Conservation (phyloP, 1,140 invertebrate species). For the Drosophila jambulina region DNA sequence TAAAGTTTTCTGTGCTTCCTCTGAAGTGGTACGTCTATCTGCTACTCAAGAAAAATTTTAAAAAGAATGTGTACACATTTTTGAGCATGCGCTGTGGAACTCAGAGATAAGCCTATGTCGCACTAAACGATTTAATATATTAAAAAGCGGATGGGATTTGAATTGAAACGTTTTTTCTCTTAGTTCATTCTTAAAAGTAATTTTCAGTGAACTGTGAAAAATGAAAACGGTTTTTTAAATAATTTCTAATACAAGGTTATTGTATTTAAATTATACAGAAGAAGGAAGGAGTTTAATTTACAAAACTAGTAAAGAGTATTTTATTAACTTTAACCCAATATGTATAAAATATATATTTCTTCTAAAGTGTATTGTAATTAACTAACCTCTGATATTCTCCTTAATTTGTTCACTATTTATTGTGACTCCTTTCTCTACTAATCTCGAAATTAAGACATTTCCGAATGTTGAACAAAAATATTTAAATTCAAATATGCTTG, state of each 20-base stretch:
- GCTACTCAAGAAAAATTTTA: slow-evolving; percentile 17
- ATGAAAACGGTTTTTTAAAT: no score
- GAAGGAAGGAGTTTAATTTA: no score
- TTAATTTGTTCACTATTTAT: background rate
- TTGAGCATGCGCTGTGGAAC: slow-evolving; percentile 18
- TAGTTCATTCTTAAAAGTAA: background rate
- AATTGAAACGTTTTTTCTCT: background rate
- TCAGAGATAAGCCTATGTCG: background rate
- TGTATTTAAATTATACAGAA: no score
- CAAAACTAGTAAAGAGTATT: background rate
- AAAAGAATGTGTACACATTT: slow-evolving; percentile 28
- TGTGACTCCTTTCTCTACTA: background rate
- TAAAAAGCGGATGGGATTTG: background rate
- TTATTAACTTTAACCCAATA: background rate
- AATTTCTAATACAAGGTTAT: no score
- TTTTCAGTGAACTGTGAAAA: background rate
- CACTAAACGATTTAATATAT: slow-evolving; percentile 8
- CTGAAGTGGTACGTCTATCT: slow-evolving; percentile 12
- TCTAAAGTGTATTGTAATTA: no score
- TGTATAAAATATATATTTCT: no score
- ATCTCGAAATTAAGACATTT: background rate
- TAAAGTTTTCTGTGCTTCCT: slow-evolving; percentile 11
- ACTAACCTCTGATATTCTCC: no score
- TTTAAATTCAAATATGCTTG: background rate
- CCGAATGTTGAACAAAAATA: background rate